Percentiles rank a stretch among this genome's conserved stretches.
Evolutionary conservation across 2,888 invertebrate genomes (phyloP).

Genomic region (Liposcelis brunnea): DNA sequence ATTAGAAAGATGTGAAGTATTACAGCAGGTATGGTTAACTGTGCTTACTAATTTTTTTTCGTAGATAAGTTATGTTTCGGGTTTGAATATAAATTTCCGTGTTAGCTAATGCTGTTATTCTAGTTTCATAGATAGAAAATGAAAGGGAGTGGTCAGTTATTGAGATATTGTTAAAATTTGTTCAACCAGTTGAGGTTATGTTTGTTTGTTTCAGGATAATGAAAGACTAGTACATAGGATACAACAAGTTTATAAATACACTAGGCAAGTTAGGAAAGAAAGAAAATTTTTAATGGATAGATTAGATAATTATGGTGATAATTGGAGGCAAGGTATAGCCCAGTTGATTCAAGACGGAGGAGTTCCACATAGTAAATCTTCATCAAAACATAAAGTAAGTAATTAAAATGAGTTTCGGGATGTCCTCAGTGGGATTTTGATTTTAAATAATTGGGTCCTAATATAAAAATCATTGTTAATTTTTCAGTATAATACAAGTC

Average conservation of each 20-base stretch:
- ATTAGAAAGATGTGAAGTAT: constrained; percentile 52
- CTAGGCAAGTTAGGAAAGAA: constrained; percentile 47
- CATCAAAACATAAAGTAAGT: too few species aligned
- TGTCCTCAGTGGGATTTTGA: too few species aligned
- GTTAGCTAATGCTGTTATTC: not conserved
- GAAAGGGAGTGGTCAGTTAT: too few species aligned
- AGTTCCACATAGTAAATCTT: too few species aligned
- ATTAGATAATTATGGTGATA: constrained; percentile 50
- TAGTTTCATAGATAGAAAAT: too few species aligned
- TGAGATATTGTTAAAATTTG: not conserved
- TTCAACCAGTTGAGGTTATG: too few species aligned
- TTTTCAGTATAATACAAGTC: too few species aligned
- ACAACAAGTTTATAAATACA: constrained; percentile 50
- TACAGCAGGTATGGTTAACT: constrained; percentile 41
- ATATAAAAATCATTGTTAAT: too few species aligned
- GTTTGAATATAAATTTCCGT: constrained; percentile 8
- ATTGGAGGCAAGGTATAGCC: constrained; percentile 30
- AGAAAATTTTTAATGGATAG: constrained; percentile 46
- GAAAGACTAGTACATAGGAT: constrained; percentile 52
- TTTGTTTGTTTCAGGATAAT: constrained; percentile 40
- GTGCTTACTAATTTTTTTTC: not conserved
- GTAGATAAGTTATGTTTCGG: constrained; percentile 13
- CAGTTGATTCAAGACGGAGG: too few species aligned
- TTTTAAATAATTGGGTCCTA: too few species aligned
- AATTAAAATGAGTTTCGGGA: too few species aligned